phyloP scores from a whole-genome alignment of 2,113 vertebrate species.

The Atrichornis clamosus region DNA sequence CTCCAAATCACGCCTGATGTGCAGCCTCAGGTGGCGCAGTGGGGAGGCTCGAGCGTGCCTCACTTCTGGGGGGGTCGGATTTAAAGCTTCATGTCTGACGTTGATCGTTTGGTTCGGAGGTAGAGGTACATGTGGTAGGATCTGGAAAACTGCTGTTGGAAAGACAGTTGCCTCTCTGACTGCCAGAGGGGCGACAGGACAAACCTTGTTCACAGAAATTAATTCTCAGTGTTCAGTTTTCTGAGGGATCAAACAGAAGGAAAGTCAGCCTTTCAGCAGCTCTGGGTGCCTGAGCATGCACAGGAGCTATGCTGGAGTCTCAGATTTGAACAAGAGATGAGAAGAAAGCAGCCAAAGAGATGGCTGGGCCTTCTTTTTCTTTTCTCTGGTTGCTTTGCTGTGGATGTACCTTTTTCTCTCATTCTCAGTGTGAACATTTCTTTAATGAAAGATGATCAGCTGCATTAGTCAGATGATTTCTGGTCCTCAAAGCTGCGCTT shows the following conservation, averaged over 20 bases:
- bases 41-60: background rate
- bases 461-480: accelerated
- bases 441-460: background rate
- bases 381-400: background rate
- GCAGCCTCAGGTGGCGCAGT: background rate
- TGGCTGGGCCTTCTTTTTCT: background rate
- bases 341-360: background rate
- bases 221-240: background rate
- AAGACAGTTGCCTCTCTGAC: background rate
- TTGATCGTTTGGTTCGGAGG: background rate
- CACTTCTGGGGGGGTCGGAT: background rate
- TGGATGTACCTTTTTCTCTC: background rate
- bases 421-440: background rate
- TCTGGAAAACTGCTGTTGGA: background rate
- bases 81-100: background rate
- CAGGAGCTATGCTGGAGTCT: background rate
- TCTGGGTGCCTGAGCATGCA: background rate
- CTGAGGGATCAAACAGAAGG: background rate
- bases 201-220: background rate
- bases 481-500: background rate
- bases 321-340: background rate
- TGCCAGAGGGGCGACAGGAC: background rate
- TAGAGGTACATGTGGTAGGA: background rate
- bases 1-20: background rate
- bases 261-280: background rate